Conservation (phyloP, 2,113 vertebrate genomes). For the Rutilus rutilus region DNA sequence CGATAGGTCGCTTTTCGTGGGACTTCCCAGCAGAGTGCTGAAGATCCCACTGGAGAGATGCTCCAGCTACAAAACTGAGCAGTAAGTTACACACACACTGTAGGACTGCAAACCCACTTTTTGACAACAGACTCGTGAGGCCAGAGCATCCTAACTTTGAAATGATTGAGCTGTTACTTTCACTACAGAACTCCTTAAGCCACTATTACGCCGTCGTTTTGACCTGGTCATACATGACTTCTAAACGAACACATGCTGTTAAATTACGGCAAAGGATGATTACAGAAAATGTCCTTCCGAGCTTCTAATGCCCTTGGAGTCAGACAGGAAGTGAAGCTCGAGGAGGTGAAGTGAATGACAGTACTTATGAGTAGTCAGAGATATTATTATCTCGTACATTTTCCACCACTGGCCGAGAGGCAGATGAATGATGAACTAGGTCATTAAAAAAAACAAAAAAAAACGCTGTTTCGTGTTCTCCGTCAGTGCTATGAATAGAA, state of each 20-base stretch:
- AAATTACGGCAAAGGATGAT: background rate
- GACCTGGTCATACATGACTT: background rate
- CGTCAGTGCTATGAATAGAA: slow-evolving; percentile 9
- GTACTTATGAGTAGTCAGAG: slow-evolving; percentile 21
- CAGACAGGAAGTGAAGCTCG: slow-evolving; percentile 16
- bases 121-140: background rate
- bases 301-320: slow-evolving; percentile 1
- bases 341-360: slow-evolving; percentile 22
- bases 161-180: background rate
- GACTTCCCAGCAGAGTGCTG: slow-evolving; percentile 84
- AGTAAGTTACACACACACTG: slow-evolving; percentile 69
- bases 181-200: background rate
- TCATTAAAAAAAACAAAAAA: slow-evolving; percentile 25
- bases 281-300: background rate
- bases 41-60: slow-evolving; percentile 91
- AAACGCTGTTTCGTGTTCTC: background rate
- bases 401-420: background rate
- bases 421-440: background rate
- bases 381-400: slow-evolving; percentile 30
- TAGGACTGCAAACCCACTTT: background rate
- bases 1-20: slow-evolving; percentile 88
- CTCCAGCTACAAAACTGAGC: slow-evolving; percentile 79
- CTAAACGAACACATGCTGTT: background rate
- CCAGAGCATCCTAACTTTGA: background rate
- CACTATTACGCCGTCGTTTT: background rate